A percentile compares a stretch with the other conserved stretches of the same genome.
These are phyloP conservation scores for Mycteria americana DNA, from an alignment of 2,797 vertebrate genomes.

Conservation along the genomic window DNA sequence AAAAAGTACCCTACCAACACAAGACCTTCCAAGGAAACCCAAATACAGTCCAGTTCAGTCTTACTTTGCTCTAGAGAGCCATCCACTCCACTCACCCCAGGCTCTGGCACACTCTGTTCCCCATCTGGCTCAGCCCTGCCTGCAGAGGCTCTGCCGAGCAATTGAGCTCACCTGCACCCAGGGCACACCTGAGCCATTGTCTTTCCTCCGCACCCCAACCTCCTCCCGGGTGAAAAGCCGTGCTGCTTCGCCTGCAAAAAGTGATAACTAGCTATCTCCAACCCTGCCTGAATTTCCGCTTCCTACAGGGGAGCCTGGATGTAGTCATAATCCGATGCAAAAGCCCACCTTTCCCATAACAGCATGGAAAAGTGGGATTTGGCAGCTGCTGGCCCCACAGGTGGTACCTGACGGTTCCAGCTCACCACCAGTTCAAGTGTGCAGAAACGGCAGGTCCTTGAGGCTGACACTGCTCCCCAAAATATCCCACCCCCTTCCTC, in stretches of 20 bases:
- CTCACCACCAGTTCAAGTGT: background rate
- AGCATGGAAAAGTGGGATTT: background rate
- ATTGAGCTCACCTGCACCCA: background rate
- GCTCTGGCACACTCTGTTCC: background rate
- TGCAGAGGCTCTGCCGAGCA: background rate
- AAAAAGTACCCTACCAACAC: background rate
- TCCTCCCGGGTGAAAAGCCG: background rate
- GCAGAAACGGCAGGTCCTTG: background rate
- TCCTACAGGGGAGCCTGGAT: background rate
- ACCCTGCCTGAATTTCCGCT: background rate
- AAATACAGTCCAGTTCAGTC: background rate
- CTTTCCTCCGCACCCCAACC: background rate
- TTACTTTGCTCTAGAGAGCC: background rate
- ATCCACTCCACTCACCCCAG: accelerated
- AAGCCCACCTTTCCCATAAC: background rate
- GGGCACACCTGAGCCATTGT: background rate
- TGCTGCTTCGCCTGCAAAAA: background rate
- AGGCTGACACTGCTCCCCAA: background rate
- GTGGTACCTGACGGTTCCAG: background rate
- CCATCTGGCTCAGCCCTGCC: background rate
- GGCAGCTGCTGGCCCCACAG: background rate
- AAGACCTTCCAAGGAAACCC: background rate
- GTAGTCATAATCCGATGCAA: background rate
- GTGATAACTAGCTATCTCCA: background rate
- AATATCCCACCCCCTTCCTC: background rate